A percentile compares a stretch with the other conserved stretches of the same genome.
Conservation (phyloP, 2,888 invertebrate species). For the Andrena flavipes region DNA sequence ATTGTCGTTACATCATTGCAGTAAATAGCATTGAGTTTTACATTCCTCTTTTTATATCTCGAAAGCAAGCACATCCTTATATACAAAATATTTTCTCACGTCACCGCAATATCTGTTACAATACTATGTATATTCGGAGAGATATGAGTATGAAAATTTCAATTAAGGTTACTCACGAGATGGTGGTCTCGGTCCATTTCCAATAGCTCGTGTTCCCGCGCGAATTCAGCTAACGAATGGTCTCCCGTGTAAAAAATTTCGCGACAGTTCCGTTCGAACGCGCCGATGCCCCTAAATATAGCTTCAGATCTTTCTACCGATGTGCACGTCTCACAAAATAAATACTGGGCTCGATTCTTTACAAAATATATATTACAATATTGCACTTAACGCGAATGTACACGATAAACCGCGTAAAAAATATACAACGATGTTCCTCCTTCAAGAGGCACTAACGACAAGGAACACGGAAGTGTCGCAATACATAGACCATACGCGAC, state of each 20-base stretch:
- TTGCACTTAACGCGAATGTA: constrained; percentile 74
- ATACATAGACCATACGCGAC: constrained; percentile 60
- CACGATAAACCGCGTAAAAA: constrained; percentile 74
- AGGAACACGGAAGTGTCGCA: constrained; percentile 72
- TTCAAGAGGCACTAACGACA: constrained; percentile 72
- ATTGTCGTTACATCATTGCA: constrained; percentile 68
- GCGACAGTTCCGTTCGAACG: constrained; percentile 6
- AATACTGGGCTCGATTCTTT: constrained; percentile 71
- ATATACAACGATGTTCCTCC: constrained; percentile 72
- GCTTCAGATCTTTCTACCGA: constrained; percentile 55
- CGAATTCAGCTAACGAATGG: constrained; percentile 5
- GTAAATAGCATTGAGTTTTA: constrained; percentile 63
- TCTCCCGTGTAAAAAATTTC: constrained; percentile 51
- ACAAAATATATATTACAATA: constrained; percentile 75
- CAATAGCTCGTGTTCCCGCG: neutral
- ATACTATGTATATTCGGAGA: constrained; percentile 59
- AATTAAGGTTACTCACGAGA: constrained; percentile 44
- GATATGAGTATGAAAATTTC: constrained; percentile 55
- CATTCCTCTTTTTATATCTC: constrained; percentile 58
- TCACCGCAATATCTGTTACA: constrained; percentile 43
- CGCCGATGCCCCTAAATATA: constrained; percentile 53
- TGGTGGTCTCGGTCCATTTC: constrained; percentile 29
- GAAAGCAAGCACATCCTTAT: constrained; percentile 71
- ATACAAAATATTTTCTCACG: constrained; percentile 63
- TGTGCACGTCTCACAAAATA: constrained; percentile 69